Conservation (phyloP, 1,140 invertebrate species). For the Lycorma delicatula region DNA sequence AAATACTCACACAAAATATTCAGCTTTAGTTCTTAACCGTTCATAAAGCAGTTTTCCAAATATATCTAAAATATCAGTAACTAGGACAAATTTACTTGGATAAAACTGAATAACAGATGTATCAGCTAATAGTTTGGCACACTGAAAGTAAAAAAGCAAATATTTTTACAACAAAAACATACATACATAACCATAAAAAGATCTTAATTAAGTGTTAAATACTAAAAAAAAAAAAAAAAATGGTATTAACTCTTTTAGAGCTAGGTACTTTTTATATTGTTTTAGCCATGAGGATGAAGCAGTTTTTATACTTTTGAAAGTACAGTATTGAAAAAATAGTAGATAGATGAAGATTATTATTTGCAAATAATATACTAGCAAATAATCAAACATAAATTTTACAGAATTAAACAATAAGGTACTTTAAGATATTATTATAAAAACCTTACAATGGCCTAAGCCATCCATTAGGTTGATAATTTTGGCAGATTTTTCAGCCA, state of each 20-base stretch:
- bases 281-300: too few relatives aligned
- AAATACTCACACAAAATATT: conserved; percentile 41
- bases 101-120: conserved; percentile 87
- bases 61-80: conserved; percentile 91
- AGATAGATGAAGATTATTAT: too few relatives aligned
- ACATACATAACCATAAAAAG: neutral
- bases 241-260: neutral
- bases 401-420: too few relatives aligned
- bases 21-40: conserved; percentile 70
- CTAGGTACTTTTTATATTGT: neutral
- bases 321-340: too few relatives aligned
- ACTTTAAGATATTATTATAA: too few relatives aligned
- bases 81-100: conserved; percentile 94
- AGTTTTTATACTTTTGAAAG: too few relatives aligned
- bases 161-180: neutral
- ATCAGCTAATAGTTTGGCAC: conserved; percentile 85
- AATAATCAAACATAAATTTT: too few relatives aligned
- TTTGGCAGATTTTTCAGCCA: too few relatives aligned
- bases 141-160: conserved; percentile 47
- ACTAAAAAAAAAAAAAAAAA: conserved; percentile 7
- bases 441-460: too few relatives aligned
- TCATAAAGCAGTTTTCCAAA: conserved; percentile 91
- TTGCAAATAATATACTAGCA: too few relatives aligned
- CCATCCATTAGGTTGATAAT: too few relatives aligned
- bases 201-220: neutral